Evolutionary conservation across 2,888 invertebrate species (phyloP).

Genomic region (Chaitophorus viminalis): DNA sequence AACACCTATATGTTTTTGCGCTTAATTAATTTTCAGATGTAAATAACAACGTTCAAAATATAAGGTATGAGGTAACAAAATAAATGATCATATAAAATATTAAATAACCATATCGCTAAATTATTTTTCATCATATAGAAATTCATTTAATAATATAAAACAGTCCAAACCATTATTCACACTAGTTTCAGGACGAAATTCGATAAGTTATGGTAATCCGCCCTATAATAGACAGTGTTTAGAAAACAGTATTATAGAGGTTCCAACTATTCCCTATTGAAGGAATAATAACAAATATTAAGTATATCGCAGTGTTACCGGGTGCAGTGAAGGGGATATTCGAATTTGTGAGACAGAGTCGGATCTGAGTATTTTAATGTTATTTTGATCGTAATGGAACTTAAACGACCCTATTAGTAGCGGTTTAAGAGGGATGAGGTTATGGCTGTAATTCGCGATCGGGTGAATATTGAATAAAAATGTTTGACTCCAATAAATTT

Average conservation of each 20-base stretch:
- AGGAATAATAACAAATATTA: background rate
- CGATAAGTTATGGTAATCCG: background rate
- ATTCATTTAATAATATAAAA: too few relatives aligned
- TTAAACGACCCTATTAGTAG: background rate
- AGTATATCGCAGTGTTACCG: background rate
- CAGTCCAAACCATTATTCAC: background rate
- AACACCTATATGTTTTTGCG: background rate
- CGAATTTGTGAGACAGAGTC: background rate
- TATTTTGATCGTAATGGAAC: background rate
- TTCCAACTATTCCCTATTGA: background rate
- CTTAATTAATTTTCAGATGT: constrained; percentile 28
- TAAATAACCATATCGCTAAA: background rate
- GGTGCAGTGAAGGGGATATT: background rate
- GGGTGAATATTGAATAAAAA: too few relatives aligned
- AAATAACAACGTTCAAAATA: constrained; percentile 24
- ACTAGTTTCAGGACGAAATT: background rate
- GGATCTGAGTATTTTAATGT: background rate
- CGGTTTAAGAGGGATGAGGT: too few relatives aligned
- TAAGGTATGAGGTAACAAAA: constrained; percentile 25
- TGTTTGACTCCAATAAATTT: background rate
- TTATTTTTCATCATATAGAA: constrained; percentile 29
- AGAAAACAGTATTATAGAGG: background rate
- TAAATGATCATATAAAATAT: constrained; percentile 33
- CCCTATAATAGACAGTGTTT: background rate
- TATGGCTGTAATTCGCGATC: too few relatives aligned